Evolutionary conservation across 2,888 invertebrate species (phyloP).

Genomic region (Stenodera caucasica): DNA sequence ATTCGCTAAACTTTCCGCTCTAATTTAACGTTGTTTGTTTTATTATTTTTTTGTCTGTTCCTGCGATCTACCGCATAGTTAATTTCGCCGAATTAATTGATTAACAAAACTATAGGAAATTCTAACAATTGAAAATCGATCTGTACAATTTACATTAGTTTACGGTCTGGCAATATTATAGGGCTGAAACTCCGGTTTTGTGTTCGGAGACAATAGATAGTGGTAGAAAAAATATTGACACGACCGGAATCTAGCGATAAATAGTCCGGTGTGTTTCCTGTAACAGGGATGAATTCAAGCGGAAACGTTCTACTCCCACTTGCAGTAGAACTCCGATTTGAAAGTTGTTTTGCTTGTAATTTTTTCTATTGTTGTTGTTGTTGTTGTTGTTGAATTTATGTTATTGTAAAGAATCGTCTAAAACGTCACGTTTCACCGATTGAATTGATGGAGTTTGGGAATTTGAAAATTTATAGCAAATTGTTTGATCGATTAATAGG

Average conservation of each 20-base stretch:
- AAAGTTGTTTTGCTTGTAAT: background rate
- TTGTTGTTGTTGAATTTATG: background rate
- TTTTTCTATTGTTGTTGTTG: background rate
- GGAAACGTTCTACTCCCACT: background rate
- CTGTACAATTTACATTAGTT: conserved; percentile 11
- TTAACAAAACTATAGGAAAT: background rate
- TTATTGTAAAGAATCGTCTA: conserved; percentile 14
- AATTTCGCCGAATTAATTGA: background rate
- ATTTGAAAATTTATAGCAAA: background rate
- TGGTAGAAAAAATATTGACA: conserved; percentile 19
- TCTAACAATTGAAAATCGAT: background rate
- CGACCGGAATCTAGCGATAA: conserved; percentile 15
- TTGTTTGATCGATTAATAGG: background rate
- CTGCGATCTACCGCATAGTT: background rate
- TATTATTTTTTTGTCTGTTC: background rate
- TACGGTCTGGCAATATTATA: conserved; percentile 10
- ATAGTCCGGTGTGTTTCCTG: conserved; percentile 7
- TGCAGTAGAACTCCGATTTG: background rate
- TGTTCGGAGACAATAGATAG: conserved; percentile 10
- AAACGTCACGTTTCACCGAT: conserved; percentile 19
- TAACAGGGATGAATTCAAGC: conserved; percentile 10
- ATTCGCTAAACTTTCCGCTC: too few species aligned
- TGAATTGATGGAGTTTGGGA: background rate
- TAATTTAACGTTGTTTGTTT: too few species aligned
- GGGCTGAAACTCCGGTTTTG: background rate